Evolutionary conservation across 2,113 vertebrate genomes (phyloP), one percentile per base, ranked within the genome.

Genomic region (Chascanopsetta lugubris): DNA sequence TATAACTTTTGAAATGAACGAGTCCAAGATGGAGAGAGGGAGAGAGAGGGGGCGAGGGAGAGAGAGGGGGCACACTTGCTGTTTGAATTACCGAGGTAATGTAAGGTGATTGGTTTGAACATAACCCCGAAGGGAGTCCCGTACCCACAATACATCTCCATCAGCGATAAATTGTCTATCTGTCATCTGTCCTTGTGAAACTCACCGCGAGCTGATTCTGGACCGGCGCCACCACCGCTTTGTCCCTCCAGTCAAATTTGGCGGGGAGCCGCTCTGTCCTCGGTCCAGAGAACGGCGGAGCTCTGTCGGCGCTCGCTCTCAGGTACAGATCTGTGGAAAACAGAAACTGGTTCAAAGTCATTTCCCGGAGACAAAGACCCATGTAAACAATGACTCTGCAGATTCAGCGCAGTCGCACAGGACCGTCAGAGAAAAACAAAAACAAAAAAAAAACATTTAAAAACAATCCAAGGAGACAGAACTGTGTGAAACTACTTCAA

Each of bases 241-340:
- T 91, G 65, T 96, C 95, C 55, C 95, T 93, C 96, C 95, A 97
- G 87, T 99, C 96, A 90, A 97, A 97, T 81, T 70, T 94, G 74
- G 74, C 77, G 2, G 95, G 95, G 69, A 94, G 87, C 51, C 77
- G 63, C 3, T 76, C 54, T 18, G 67, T 73, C 61, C 80, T 72
- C 24, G 17, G 61, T 40, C 87, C 80, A 24, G 50, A 2, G 61
- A 94, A 95, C 75, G 43, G 83, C 56, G 92, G 91, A 54, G 88
- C 85, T 48, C 48, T 78, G 60, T 89, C 85, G 65, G 89, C n/a
- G 56, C 58, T 79, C 49, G 93, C 91, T 82, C 82, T 88, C 85
- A 97, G 92, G 79, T 95, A 96, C 43, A 90, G 77, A 71, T 93
- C 97, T 98, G 90, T 26, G 25, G 20, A 85, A 2, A 50, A 64